These are phyloP conservation scores for Pseudopodoces humilis DNA, from an alignment of 2,113 vertebrate species.

Conservation along the genomic window DNA sequence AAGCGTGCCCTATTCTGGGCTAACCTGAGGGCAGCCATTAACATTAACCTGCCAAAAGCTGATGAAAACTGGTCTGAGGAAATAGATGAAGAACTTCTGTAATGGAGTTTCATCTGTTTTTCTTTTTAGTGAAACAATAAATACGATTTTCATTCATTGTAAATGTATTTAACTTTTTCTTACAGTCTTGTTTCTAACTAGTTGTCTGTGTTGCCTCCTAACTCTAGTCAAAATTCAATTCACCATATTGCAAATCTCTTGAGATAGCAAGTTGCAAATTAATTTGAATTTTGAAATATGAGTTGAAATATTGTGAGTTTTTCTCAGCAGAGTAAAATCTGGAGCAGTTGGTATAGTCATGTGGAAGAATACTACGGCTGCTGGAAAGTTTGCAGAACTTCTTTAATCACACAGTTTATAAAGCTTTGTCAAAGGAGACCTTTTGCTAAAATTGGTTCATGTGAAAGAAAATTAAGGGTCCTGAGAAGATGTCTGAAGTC, in stretches of 20 bases:
- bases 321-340: background rate
- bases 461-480: background rate
- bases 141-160: background rate
- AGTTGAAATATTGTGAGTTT: background rate
- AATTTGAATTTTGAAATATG: background rate
- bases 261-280: background rate
- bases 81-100: background rate
- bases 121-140: background rate
- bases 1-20: constrained; percentile 88
- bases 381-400: background rate
- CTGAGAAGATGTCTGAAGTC: background rate
- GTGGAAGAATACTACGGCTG: background rate
- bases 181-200: background rate
- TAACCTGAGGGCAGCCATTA: constrained; percentile 82
- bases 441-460: background rate
- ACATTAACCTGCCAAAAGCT: constrained; percentile 48
- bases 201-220: background rate
- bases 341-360: background rate
- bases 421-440: background rate
- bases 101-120: background rate
- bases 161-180: background rate
- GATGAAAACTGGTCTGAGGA: background rate
- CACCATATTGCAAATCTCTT: background rate
- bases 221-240: background rate
- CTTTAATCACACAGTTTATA: background rate